Evolutionary conservation across 1,140 invertebrate species (phyloP), one percentile per base, ranked within the genome.

Genomic region (Drosophila sechellia): DNA sequence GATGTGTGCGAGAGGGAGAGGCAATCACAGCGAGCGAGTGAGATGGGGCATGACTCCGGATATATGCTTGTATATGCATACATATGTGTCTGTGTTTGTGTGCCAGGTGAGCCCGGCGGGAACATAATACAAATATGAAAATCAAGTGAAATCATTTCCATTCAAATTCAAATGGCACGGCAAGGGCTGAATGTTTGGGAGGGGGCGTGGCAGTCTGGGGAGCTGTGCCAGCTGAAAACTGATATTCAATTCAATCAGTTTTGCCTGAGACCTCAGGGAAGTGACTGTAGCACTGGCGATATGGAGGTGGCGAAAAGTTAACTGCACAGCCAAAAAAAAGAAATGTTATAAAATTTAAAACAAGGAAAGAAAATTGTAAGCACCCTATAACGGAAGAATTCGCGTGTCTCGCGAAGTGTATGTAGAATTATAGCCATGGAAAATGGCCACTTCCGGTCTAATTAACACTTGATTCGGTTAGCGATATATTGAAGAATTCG

Each of bases 241-340:
- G 83, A 86, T 86, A 86, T 86, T 86, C 79, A 86, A 86, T 86
- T 86, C 83, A 86, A 86, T 86, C 83, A 86, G 83, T 86, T 86
- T 70, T 76, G 66, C 64, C 76, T 45, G 40, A 42, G 55, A 55
- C 72, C 52, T 59, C 45, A 25, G 54, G 56, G 76, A 70, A 46
- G 50, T 46, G 49, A 39, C 39, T 68, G 40, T 13, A 39, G 27
- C 60, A 66, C 40, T n/a, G 15, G n/a, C 12, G 31, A 15, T 25
- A 8, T 6, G 46, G 8, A 34, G 25, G n/a, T 40, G 42, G 42
- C 5, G 48, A 22, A 20, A 4, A 13, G 27, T 5, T 5, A 22
- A 49, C 17, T n/a, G 22, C 25, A 68, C 60, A 2, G 15, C 1
- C 3, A 11, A 3, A 68, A 43, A 17, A 22, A 3, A 3, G 20